These are phyloP conservation scores for Rutilus rutilus DNA, from an alignment of 2,113 vertebrate genomes.

Conservation along the genomic window DNA sequence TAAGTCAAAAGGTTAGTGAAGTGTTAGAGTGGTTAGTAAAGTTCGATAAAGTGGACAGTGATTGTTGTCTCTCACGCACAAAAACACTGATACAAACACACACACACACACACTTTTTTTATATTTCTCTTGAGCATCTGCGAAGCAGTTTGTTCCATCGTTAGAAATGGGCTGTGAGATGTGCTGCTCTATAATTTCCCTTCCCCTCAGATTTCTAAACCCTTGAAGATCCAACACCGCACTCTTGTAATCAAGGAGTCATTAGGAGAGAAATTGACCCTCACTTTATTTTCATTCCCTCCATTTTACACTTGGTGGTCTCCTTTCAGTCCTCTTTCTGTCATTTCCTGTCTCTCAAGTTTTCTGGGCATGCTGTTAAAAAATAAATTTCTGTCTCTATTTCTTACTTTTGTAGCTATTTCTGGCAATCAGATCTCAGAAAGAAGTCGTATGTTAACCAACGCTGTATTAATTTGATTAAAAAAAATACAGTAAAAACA, in stretches of 20 bases:
- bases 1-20: constrained; percentile 25
- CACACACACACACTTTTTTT: neutral
- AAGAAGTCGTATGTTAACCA: too few relatives aligned
- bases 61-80: neutral
- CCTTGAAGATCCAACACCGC: constrained; percentile 34
- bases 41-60: neutral
- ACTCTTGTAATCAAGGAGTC: constrained; percentile 41
- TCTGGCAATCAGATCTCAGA: neutral
- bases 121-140: neutral
- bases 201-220: constrained; percentile 42
- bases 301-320: neutral
- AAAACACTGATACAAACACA: neutral
- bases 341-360: neutral
- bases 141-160: neutral
- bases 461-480: neutral
- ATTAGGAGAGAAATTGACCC: constrained; percentile 34
- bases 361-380: neutral
- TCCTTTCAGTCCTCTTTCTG: constrained; percentile 5
- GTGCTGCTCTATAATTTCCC: constrained; percentile 46
- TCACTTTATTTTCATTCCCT: constrained; percentile 3
- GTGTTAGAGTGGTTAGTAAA: neutral
- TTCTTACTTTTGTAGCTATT: neutral
- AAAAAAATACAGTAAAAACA: neutral
- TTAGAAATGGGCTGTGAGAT: constrained; percentile 33
- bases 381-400: neutral